A percentile compares a stretch with the other conserved stretches of the same genome.
phyloP scores from a whole-genome alignment of 2,113 vertebrate genomes.

The Pseudorhombus dupliciocellatus region DNA sequence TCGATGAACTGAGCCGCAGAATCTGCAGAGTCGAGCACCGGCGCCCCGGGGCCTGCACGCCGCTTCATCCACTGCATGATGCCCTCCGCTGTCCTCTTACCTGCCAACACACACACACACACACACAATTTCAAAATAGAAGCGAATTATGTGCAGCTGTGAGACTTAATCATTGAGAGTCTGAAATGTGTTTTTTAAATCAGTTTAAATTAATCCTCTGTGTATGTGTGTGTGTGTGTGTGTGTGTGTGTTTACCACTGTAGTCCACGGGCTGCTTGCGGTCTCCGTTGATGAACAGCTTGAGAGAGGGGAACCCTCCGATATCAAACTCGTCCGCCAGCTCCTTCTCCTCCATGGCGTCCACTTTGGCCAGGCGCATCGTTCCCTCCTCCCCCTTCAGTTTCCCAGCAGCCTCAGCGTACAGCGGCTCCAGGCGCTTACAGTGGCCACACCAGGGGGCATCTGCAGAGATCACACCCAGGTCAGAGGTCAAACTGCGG shows the following conservation, averaged over 20 bases:
- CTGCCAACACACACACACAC: conserved; percentile 62
- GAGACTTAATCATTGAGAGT: neutral
- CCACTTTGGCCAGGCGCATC: conserved; percentile 86
- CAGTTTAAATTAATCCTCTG: neutral
- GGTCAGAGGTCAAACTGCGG: neutral
- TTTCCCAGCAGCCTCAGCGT: conserved; percentile 77
- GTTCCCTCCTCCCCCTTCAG: conserved; percentile 76
- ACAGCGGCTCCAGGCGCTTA: conserved; percentile 84
- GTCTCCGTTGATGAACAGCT: conserved; percentile 85
- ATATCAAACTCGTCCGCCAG: conserved; percentile 85
- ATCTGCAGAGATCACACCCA: conserved; percentile 72
- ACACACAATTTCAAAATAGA: neutral
- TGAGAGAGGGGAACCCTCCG: conserved; percentile 84
- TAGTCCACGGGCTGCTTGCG: conserved; percentile 82
- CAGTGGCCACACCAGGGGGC: conserved; percentile 93
- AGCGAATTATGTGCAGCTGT: neutral
- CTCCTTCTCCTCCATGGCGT: conserved; percentile 79
- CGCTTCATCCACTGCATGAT: conserved; percentile 88
- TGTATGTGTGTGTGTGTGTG: neutral
- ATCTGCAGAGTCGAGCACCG: conserved; percentile 64
- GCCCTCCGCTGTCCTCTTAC: conserved; percentile 74
- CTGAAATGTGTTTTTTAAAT: neutral
- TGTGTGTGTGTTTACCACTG: conserved; percentile 63
- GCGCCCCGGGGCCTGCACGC: conserved; percentile 71
- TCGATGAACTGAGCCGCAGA: conserved; percentile 65